phyloP scores from a whole-genome alignment of 2,797 vertebrate genomes.

The Eremophila alpestris region DNA sequence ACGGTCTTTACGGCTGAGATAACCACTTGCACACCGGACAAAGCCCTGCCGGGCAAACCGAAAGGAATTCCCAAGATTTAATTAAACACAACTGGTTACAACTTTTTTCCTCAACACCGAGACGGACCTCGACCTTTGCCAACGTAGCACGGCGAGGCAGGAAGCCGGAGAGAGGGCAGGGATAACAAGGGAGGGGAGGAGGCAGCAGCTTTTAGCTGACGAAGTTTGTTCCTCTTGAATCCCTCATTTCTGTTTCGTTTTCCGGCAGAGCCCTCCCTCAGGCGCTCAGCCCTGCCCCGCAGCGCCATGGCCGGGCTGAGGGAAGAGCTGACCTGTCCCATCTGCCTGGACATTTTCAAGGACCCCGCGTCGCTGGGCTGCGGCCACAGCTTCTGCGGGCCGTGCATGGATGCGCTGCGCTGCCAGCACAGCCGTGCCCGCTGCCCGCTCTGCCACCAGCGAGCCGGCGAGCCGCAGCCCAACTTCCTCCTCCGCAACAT shows the following conservation, averaged over 20 bases:
- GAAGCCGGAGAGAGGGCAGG: rapidly evolving
- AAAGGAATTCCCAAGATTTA: neutral
- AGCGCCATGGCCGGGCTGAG: conserved; percentile 26
- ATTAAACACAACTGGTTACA: neutral
- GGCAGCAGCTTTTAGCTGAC: rapidly evolving
- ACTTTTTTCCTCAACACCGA: no score
- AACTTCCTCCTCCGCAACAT: neutral
- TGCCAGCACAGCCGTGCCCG: rapidly evolving
- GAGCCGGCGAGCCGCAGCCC: rapidly evolving
- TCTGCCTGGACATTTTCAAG: conserved; percentile 74
- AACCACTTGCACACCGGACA: neutral
- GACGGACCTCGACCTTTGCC: rapidly evolving
- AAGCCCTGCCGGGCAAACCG: rapidly evolving
- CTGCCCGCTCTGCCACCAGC: neutral
- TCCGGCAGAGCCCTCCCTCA: rapidly evolving
- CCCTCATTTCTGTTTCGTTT: rapidly evolving
- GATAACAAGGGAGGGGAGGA: neutral
- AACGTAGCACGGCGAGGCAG: rapidly evolving
- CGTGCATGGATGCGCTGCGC: conserved; percentile 19
- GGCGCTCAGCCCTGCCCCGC: rapidly evolving
- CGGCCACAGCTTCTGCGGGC: conserved; percentile 80
- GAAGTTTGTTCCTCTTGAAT: rapidly evolving
- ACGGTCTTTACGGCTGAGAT: neutral
- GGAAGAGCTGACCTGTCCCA: conserved; percentile 77
- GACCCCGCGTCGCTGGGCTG: conserved; percentile 70